Conservation (phyloP, 1,140 invertebrate species). For the Formica selysi region DNA sequence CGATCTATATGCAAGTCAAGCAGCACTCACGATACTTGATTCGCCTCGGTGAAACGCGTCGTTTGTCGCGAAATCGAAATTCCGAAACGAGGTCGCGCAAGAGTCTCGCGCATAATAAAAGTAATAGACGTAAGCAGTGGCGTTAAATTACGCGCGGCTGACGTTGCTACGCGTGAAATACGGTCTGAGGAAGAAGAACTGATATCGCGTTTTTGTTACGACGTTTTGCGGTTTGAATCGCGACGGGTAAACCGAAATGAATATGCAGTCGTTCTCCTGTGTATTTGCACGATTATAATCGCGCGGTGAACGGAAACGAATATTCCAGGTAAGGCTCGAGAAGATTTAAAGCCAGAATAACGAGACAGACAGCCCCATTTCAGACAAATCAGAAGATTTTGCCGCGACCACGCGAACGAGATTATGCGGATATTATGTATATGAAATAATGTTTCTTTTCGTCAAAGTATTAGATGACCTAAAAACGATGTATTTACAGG, state of each 20-base stretch:
- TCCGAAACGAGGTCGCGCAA: constrained; percentile 15
- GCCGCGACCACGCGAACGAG: background rate
- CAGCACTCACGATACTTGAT: background rate
- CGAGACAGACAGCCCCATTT: constrained; percentile 4
- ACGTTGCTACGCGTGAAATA: constrained; percentile 30
- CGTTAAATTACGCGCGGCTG: constrained; percentile 51
- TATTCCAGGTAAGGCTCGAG: constrained; percentile 19
- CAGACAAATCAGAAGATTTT: background rate
- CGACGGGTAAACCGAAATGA: constrained; percentile 55
- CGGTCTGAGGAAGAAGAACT: background rate
- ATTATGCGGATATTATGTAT: background rate
- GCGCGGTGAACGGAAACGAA: background rate
- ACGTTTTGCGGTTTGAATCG: background rate
- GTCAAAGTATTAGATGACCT: background rate
- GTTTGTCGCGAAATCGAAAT: constrained; percentile 6
- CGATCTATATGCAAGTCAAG: background rate
- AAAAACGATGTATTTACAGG: too few species aligned
- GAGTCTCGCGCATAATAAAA: constrained; percentile 47
- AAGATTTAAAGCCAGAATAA: constrained; percentile 21
- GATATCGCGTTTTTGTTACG: constrained; percentile 50
- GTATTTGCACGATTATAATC: constrained; percentile 53
- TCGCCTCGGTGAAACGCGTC: background rate
- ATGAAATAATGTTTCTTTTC: background rate
- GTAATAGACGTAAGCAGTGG: constrained; percentile 54
- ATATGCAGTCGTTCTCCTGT: constrained; percentile 61